These are phyloP conservation scores for Steinernema hermaphroditum DNA, from an alignment of 2,888 invertebrate species.

Conservation along the genomic window DNA sequence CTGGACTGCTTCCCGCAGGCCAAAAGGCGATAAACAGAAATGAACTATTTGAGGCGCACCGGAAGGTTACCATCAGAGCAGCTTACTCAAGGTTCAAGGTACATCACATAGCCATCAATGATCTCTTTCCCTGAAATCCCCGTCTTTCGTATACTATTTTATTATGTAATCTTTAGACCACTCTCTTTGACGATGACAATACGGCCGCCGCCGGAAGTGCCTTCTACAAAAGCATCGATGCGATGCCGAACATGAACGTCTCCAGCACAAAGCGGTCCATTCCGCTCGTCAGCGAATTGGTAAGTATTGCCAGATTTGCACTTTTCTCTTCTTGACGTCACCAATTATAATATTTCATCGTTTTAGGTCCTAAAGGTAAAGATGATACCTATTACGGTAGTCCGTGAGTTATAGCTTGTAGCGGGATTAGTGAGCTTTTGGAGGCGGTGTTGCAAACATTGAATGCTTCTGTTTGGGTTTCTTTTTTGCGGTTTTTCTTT, in stretches of 20 bases:
- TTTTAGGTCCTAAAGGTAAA: slow-evolving; percentile 68
- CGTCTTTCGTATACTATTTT: background rate
- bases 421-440: slow-evolving; percentile 3
- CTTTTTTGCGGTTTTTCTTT: slow-evolving; percentile 35
- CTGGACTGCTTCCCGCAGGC: background rate
- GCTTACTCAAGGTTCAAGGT: slow-evolving; percentile 9
- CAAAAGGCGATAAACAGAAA: background rate
- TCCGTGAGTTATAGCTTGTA: slow-evolving; percentile 28
- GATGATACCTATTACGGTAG: background rate
- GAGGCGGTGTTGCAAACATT: background rate
- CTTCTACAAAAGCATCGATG: slow-evolving; percentile 99
- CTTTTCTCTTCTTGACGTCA: background rate
- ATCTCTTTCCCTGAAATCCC: background rate
- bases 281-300: slow-evolving; percentile 96
- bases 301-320: slow-evolving; percentile 73
- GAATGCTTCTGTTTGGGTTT: slow-evolving; percentile 30
- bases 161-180: slow-evolving; percentile 54
- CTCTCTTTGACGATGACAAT: slow-evolving; percentile 56
- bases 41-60: slow-evolving; percentile 1
- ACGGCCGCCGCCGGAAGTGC: slow-evolving; percentile 74
- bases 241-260: slow-evolving; percentile 97
- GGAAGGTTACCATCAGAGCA: background rate
- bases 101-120: background rate
- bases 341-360: slow-evolving; percentile 43
- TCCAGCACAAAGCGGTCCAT: slow-evolving; percentile 83